Evolutionary conservation across 2,888 invertebrate genomes (phyloP), one percentile per base, ranked within the genome.

Genomic region (Arctia plantaginis): DNA sequence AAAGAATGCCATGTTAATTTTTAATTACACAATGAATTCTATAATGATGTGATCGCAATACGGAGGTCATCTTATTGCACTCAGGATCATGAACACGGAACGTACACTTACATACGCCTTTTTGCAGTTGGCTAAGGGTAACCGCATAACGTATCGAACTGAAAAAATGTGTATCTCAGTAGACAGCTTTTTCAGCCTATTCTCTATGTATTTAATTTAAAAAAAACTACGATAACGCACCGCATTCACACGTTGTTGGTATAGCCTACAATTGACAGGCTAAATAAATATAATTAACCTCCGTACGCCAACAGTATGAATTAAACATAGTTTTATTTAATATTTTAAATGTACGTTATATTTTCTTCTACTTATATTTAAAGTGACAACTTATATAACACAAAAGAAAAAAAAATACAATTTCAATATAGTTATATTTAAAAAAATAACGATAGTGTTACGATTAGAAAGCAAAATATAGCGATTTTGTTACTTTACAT

Each of bases 291-390:
- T 72, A 74, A 86, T 84, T 88, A 88, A 88, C 90, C 88, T 86
- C 87, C 82, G 81, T 78, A 83, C 81, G 85, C 84, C 83, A 72
- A 84, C 80, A 80, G 82, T 84, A 87, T 87, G 86, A 88, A 85
- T 85, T 85, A 84, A 73, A 85, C 85, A 88, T 86, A 90, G 51
- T 82, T 87, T 88, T 78, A 83, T 86, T 85, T 85, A 87, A 88
- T 86, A 87, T 86, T 86, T 88, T 89, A 88, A 86, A 90, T 86
- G 87, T 90, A 91, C 87, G 85, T 90, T 90, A 93, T 91, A 92
- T 91, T 92, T 88, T 88, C 86, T 87, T 89, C 94, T 95, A 94
- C 94, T 94, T 94, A 94, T 90, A 92, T 89, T 90, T 87, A 91
- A 92, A 93, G 88, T 90, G 88, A 92, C 91, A 92, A 90, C 91